A percentile compares a stretch with the other conserved stretches of the same genome.
Conservation (phyloP, 2,113 vertebrate species). For the Zosterops pallidus region DNA sequence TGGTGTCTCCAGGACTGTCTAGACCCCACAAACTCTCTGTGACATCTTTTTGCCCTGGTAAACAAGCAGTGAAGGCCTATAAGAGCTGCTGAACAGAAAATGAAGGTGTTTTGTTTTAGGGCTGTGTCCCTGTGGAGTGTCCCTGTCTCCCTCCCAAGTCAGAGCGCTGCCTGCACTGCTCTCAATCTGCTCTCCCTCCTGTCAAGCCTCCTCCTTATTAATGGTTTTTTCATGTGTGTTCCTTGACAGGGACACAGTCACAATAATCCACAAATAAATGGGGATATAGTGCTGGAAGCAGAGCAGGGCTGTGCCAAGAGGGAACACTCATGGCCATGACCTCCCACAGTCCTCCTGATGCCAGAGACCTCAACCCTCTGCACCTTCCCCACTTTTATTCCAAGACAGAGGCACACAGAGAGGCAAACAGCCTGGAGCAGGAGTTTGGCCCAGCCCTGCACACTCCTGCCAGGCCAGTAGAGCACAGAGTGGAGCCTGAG, state of each 20-base stretch:
- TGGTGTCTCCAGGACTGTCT: not conserved
- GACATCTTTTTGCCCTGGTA: not conserved
- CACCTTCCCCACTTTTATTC: not conserved
- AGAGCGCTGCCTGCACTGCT: rapidly evolving
- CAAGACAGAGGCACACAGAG: not conserved
- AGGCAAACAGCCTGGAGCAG: not conserved
- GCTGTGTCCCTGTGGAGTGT: rapidly evolving
- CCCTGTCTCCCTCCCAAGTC: not conserved
- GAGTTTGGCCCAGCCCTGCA: not conserved
- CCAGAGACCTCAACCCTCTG: not conserved
- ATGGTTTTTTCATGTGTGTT: not conserved
- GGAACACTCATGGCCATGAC: rapidly evolving
- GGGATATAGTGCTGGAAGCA: rapidly evolving
- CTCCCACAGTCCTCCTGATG: not conserved
- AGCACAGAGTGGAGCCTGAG: not conserved
- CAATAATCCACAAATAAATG: not conserved
- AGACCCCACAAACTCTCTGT: not conserved
- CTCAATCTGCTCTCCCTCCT: not conserved
- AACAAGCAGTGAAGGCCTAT: not conserved
- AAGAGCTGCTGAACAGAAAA: not conserved
- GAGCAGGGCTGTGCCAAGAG: not conserved
- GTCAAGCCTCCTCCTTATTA: not conserved
- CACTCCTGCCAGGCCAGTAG: not conserved
- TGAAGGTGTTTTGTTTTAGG: not conserved
- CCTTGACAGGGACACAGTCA: not conserved